Evolutionary conservation across 2,797 vertebrate genomes (phyloP), one percentile per base, ranked within the genome.

Genomic region (Perodicticus potto): DNA sequence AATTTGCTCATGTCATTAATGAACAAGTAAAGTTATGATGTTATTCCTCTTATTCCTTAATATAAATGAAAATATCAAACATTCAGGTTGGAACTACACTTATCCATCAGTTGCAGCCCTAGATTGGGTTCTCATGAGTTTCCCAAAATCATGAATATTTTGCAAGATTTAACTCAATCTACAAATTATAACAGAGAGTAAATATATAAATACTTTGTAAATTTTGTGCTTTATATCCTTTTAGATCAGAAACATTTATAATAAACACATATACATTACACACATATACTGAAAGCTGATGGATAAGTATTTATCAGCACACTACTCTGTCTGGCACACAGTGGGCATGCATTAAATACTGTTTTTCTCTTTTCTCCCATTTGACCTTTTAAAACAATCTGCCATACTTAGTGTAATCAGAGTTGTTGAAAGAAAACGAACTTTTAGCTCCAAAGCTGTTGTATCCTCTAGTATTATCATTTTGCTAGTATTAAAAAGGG

Each of bases 321-420:
- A 92, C 29, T 14, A 23, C 57, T 74, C 12, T 92, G 27, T 90
- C 29, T 70, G 19, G 43, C 25, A 65, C 43, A 77, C 74, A 65
- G 12, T 6, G 83, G 16, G 7, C 63, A 87, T 67, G 93, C 55
- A 49, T 78, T 95, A 84, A 78, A 22, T 80, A 57, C 23, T 80
- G n/a, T 34, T 86, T 91, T 92, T 53, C 34, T 29, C 9, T 85
- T 69, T 92, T 72, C 27, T 80, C 57, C 69, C 40, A 69, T 65
- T 93, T 90, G 70, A 49, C 45, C n/a, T 86, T 95, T 83, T 96
- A 55, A 91, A 61, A 95, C 23, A 63, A 86, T 93, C 57, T 84
- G 29, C 55, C n/a, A 45, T 84, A 72, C 5, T 40, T 83, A 49
- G 32, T 53, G 40, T 59, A 69, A 93, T 80, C 83, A 69, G 5